A percentile compares a stretch with the other conserved stretches of the same genome.
Conservation (phyloP, 1,140 invertebrate species). For the Pollicipes pollicipes region DNA sequence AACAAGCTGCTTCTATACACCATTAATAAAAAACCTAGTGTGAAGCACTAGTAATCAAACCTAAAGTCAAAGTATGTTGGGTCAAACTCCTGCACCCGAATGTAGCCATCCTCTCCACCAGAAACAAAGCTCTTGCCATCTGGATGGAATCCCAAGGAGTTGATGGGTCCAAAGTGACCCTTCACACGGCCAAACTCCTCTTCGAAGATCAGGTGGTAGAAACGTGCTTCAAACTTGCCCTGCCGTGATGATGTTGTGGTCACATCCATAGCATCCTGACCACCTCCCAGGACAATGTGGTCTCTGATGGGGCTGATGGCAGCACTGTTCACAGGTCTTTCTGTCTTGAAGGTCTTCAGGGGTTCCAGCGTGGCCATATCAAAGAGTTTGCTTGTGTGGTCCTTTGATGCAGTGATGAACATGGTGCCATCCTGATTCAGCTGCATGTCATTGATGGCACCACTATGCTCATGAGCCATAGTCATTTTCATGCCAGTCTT, state of each 20-base stretch:
- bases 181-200: constrained; percentile 97
- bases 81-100: constrained; percentile 91
- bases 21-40: background rate
- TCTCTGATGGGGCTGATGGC: constrained; percentile 83
- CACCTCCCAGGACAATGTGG: constrained; percentile 86
- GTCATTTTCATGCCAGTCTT: constrained; percentile 45
- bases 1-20: no score
- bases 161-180: constrained; percentile 99
- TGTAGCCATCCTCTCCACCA: constrained; percentile 97
- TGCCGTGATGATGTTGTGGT: constrained; percentile 87
- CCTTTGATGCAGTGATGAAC: constrained; percentile 91
- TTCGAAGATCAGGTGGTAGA: constrained; percentile 98
- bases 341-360: constrained; percentile 88
- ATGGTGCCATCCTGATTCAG: constrained; percentile 79
- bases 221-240: constrained; percentile 95
- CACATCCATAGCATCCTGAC: constrained; percentile 97
- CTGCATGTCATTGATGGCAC: constrained; percentile 89
- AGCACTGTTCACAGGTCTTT: constrained; percentile 89
- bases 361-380: constrained; percentile 64
- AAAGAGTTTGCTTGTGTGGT: constrained; percentile 83
- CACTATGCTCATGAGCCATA: constrained; percentile 57
- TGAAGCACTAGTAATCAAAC: constrained; percentile 56
- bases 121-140: constrained; percentile 92
- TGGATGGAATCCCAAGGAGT: constrained; percentile 94
- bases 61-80: constrained; percentile 89